phyloP scores from a whole-genome alignment of 2,113 vertebrate genomes.

The Puffinus mauretanicus region DNA sequence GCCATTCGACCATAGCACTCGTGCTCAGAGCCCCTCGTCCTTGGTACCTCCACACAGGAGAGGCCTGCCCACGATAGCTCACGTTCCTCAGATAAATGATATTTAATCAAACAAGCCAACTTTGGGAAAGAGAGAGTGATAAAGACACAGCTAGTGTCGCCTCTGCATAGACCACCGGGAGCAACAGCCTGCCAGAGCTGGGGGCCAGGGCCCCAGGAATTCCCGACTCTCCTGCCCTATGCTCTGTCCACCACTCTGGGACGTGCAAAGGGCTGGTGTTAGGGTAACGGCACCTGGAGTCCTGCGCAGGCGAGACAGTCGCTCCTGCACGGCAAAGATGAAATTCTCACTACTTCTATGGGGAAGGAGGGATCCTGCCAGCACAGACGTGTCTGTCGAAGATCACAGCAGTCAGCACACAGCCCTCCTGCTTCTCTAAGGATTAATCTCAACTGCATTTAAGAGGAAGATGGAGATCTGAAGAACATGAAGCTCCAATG shows the following conservation, averaged over 20 bases:
- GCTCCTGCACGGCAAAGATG: background rate
- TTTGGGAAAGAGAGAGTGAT: background rate
- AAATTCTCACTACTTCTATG: background rate
- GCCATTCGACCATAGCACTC: fast-evolving
- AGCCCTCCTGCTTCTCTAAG: background rate
- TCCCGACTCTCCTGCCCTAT: background rate
- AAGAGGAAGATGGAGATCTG: background rate
- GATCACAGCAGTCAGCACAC: background rate
- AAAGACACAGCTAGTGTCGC: background rate
- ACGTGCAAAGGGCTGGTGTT: background rate
- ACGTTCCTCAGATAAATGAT: fast-evolving
- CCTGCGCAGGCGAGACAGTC: background rate
- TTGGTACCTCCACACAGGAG: background rate
- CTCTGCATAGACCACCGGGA: background rate
- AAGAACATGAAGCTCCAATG: background rate
- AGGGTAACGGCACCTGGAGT: background rate
- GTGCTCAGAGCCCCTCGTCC: background rate
- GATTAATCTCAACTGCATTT: background rate
- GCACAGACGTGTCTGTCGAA: background rate
- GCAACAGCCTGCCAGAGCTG: background rate
- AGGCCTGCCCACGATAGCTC: background rate
- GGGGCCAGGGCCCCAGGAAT: background rate
- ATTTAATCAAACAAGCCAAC: background rate
- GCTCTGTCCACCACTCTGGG: background rate
- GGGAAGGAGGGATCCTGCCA: background rate